Conservation (phyloP, 2,797 vertebrate genomes). For the Erethizon dorsatum region DNA sequence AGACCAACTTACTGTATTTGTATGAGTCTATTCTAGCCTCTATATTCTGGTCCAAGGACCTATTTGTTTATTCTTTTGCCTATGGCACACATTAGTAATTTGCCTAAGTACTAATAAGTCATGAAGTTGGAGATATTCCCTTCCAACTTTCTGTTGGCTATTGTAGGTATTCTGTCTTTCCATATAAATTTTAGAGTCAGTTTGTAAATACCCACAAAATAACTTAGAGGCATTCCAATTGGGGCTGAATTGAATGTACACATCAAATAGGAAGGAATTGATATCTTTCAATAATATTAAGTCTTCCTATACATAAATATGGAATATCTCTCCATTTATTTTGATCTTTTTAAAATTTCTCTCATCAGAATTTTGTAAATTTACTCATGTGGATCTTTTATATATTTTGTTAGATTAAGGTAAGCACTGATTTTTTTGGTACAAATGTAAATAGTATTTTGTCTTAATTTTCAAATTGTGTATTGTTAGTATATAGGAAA, state of each 20-base stretch:
- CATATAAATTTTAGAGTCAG: not conserved
- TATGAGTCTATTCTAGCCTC: not conserved
- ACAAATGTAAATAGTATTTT: not conserved
- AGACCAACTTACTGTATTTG: not conserved
- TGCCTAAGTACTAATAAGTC: not conserved
- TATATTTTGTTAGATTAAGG: not conserved
- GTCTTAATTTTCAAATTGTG: not conserved
- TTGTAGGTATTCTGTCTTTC: not conserved
- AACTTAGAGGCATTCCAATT: not conserved
- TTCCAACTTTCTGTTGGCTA: not conserved
- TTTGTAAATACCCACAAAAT: not conserved
- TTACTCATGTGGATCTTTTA: not conserved
- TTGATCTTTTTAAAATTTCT: not conserved
- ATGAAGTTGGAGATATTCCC: not conserved
- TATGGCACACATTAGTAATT: not conserved
- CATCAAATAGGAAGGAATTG: not conserved
- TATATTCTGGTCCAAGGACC: not conserved
- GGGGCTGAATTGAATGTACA: not conserved
- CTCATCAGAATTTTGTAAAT: not conserved
- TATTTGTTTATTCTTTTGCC: not conserved
- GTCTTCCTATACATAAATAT: not conserved
- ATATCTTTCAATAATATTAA: not conserved
- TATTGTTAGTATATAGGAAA: not conserved
- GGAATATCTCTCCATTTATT: not conserved
- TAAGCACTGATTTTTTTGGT: not conserved